Conservation (phyloP, 2,113 vertebrate genomes). For the Machaerirhynchus nigripectus region DNA sequence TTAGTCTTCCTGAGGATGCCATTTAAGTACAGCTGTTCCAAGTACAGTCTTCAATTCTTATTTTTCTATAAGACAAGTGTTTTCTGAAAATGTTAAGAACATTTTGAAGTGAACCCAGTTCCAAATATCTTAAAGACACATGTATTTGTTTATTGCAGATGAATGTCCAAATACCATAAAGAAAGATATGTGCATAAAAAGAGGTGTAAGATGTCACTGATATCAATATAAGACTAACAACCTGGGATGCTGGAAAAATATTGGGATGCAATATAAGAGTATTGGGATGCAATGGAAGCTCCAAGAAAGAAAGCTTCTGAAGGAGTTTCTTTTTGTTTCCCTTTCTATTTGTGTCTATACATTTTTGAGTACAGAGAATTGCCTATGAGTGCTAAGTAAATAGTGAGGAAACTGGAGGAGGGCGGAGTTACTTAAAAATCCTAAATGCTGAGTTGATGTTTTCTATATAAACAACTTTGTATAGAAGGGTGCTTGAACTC, state of each 20-base stretch:
- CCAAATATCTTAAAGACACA: not conserved
- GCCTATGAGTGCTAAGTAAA: not conserved
- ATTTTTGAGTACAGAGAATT: not conserved
- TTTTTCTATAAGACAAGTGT: not conserved
- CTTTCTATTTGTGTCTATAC: not conserved
- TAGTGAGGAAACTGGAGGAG: not conserved
- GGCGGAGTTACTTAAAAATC: not conserved
- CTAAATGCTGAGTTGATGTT: not conserved
- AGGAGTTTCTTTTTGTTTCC: not conserved
- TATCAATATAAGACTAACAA: not conserved
- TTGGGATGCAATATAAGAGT: not conserved
- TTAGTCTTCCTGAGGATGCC: not conserved
- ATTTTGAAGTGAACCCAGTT: not conserved
- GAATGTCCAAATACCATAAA: not conserved
- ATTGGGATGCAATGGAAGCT: not conserved
- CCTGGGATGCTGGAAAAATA: not conserved
- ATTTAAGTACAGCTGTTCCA: not conserved
- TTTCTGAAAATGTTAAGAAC: not conserved
- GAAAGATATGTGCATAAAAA: not conserved
- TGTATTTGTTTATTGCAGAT: not conserved
- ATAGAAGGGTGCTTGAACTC: not conserved
- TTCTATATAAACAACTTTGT: not conserved
- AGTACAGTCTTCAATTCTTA: not conserved
- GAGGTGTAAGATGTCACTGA: not conserved
- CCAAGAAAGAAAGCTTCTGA: not conserved